Percentiles rank a stretch among this genome's conserved stretches.
These are phyloP conservation scores for Ia io DNA, from an alignment of 2,113 vertebrate genomes.

Conservation along the genomic window DNA sequence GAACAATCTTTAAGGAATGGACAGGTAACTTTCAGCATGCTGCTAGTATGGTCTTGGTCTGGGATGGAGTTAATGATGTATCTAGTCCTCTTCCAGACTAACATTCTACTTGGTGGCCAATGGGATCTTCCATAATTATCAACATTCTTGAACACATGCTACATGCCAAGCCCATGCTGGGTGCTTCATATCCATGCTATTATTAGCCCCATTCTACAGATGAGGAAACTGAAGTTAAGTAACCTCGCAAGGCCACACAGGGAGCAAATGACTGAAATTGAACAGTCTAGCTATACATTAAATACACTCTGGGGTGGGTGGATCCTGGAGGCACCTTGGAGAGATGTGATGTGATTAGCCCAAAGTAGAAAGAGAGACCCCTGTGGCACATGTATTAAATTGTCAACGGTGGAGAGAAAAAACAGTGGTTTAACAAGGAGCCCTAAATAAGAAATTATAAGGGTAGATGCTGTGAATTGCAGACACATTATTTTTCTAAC, in stretches of 20 bases:
- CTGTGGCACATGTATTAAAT: background rate
- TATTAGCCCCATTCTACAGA: background rate
- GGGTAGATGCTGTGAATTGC: background rate
- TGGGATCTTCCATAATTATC: background rate
- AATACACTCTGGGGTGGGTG: background rate
- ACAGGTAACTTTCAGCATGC: background rate
- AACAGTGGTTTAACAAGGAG: background rate
- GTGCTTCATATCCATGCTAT: background rate
- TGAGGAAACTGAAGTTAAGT: background rate
- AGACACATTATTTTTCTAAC: background rate
- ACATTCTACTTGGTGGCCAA: background rate
- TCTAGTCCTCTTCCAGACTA: background rate
- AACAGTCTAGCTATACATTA: background rate
- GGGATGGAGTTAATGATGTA: background rate
- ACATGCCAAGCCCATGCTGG: background rate
- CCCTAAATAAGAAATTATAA: background rate
- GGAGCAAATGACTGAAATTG: background rate
- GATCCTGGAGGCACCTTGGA: background rate
- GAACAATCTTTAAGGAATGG: background rate
- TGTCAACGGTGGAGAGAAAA: background rate
- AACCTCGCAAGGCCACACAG: background rate
- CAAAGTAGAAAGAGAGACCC: background rate
- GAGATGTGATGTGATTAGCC: background rate
- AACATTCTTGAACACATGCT: background rate
- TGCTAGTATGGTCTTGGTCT: background rate